Base-by-base conservation (phyloP, 2,113 vertebrate species). In the Microcebus ravelobensis region DNA sequence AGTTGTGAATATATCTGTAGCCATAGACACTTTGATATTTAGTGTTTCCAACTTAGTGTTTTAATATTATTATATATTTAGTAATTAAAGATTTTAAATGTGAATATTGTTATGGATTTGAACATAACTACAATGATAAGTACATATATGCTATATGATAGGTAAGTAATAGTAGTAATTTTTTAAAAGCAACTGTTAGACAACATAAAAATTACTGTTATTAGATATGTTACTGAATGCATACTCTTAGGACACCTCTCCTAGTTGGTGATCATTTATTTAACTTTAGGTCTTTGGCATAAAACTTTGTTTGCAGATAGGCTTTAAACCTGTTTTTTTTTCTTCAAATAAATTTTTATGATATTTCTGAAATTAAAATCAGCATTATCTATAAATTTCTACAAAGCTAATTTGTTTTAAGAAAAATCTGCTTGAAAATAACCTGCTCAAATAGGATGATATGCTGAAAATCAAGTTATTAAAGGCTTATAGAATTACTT, bases 211-310 rank as follows among this genome's bases (percentile, higher is more conserved):
- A 67, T 81, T 65, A 45, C 3, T 55, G 31, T 90, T 48, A 68
- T 48, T 95, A 74, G 29, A 31, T 70, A 63, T 84, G 17, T 79
- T 50, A 17, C 48, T 84, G 25, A 86, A 42, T 94, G 21, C 15
- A 34, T 42, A 68, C 5, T 36, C n/a, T 77, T 89, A 65, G 52
- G 34, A 68, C 3, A 59, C 6, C 3, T 21, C n/a, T 67, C 11
- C 14, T 91, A 77, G 31, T 71, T 90, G 42, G 20, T 95, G n/a
- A 82, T 83, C 27, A 71, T 89, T 96, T 92, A 42, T 63, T 95
- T 97, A 59, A 55, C 31, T 91, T 76, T 39, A 63, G 15, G 52
- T 94, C 39, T 55, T 50, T 93, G 27, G 39, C 17, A 73, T 63
- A n/a, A 79, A 74, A 13, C 12, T 94, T 86, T 92, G 52, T 93